These are phyloP conservation scores for Spinibarbus caldwelli DNA, from an alignment of 2,797 vertebrate species.

Conservation along the genomic window DNA sequence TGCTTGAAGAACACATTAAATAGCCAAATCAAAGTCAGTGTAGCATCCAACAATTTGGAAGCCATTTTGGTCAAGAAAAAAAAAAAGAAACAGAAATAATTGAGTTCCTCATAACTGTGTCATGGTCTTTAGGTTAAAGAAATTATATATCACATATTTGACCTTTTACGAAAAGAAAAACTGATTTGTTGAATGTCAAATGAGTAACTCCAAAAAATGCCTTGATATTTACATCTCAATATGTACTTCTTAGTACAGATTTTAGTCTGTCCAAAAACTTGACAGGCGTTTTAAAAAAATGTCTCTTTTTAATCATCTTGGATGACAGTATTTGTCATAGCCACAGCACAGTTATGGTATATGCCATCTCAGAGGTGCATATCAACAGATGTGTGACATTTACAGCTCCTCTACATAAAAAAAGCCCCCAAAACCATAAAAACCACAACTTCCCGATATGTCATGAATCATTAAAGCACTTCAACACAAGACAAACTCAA, in stretches of 20 bases:
- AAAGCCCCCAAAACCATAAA: not conserved
- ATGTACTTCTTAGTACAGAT: not conserved
- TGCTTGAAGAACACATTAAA: not conserved
- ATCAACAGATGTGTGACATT: not conserved
- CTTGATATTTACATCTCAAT: not conserved
- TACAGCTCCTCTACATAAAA: not conserved
- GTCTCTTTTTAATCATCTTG: too few species aligned
- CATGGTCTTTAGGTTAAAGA: not conserved
- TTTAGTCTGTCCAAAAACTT: not conserved
- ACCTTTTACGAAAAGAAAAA: too few species aligned
- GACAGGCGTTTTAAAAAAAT: too few species aligned
- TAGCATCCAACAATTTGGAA: not conserved
- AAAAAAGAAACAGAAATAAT: not conserved
- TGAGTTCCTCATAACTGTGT: not conserved
- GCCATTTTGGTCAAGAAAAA: not conserved
- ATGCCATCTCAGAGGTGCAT: not conserved
- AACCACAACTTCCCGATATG: constrained; percentile 12
- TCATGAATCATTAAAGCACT: constrained; percentile 9
- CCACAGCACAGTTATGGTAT: not conserved
- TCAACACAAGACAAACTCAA: not conserved
- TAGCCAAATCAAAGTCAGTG: not conserved
- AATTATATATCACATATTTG: not conserved
- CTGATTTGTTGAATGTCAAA: not conserved
- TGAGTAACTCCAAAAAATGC: not conserved
- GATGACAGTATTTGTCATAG: too few species aligned